Evolutionary conservation across 2,888 invertebrate species (phyloP), one percentile per base, ranked within the genome.

Genomic region (Panzeria rudis): DNA sequence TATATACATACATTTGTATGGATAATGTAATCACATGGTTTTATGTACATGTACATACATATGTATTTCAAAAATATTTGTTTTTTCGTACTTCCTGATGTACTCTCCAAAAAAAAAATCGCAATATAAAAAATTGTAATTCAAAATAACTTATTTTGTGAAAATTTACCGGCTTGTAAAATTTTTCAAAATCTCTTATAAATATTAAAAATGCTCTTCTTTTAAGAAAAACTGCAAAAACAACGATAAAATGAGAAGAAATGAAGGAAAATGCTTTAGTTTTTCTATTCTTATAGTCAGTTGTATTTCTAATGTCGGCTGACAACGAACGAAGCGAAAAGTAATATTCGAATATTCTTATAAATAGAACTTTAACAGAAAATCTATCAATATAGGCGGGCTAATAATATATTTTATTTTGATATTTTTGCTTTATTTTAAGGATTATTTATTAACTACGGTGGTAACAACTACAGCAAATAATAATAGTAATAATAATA

Each of bases 381-480:
- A 81, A 41, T 13, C n/a, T 71, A 69, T 54, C 56, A 85, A 72
- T 47, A 85, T 68, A 76, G 77, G 17, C 56, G 69, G 54, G 47
- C 23, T 78, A 64, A 47, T 85, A 76, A 64, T 84, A 64, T 38
- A 76, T 38, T 71, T 84, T 61, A 83, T 89, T 38, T 88, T 86
- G 83, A 87, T 86, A 86, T 86, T 88, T 32, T 81, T 88, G 11
- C 86, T 84, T 66, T 79, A 86, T 84, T 86, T 87, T 62, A 92
- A 92, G 92, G 91, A 92, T 86, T 88, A 91, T 83, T 87, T 92
- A 69, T 86, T 88, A 79, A 89, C 88, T 59, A 88, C 88, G 35
- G 88, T 89, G 38, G 87, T 71, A 61, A 84, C 84, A 41, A 61
- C 78, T 52, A 56, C 84, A 61, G 69, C 88, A 54, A 87, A 78